A percentile compares a stretch with the other conserved stretches of the same genome.
These are phyloP conservation scores for Loxodonta africana DNA, from an alignment of 2,113 vertebrate genomes.

Conservation along the genomic window DNA sequence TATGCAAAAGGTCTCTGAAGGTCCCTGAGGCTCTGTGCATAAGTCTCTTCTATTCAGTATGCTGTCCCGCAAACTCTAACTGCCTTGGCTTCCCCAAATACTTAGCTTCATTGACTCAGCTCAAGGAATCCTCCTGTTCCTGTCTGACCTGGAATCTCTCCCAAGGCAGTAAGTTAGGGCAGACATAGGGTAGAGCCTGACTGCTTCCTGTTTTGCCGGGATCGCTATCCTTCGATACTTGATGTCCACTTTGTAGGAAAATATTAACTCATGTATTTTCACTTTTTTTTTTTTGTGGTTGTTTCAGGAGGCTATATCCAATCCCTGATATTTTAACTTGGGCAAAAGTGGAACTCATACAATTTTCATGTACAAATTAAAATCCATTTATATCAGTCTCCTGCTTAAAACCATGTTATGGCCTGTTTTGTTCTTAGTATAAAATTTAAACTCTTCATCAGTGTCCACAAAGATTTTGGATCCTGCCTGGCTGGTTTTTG, in stretches of 20 bases:
- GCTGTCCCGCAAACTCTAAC: neutral
- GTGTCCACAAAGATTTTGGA: neutral
- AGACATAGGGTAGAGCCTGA: neutral
- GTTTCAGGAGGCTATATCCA: neutral
- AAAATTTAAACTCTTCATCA: neutral
- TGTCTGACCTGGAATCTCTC: neutral
- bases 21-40: neutral
- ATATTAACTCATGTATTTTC: neutral
- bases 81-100: neutral
- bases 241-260: neutral
- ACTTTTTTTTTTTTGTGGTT: too few relatives aligned
- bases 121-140: too few relatives aligned
- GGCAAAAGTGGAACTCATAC: neutral
- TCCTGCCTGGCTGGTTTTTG: neutral
- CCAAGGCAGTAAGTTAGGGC: rapidly evolving
- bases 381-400: neutral
- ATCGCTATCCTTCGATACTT: neutral
- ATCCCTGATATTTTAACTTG: neutral
- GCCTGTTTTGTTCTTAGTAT: neutral
- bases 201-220: neutral
- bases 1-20: neutral
- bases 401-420: neutral
- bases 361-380: conserved; percentile 10
- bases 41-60: neutral
- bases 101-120: neutral